A percentile compares a stretch with the other conserved stretches of the same genome.
Conservation (phyloP, 2,797 vertebrate genomes). For the Sitta carolinensis region DNA sequence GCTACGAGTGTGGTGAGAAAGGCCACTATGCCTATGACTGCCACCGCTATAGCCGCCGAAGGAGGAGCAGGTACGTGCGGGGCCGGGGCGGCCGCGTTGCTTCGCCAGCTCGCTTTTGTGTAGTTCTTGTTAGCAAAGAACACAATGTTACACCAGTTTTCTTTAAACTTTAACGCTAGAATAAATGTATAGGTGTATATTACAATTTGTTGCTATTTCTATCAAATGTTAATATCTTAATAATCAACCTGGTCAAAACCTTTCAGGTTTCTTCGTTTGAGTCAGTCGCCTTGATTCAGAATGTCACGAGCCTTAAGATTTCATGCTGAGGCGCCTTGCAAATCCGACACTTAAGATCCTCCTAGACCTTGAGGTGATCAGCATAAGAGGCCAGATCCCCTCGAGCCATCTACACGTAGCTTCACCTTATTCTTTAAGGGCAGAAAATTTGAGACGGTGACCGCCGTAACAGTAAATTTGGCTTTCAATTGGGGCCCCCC, state of each 20-base stretch:
- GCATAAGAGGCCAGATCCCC: constrained; percentile 90
- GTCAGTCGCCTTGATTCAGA: constrained; percentile 90
- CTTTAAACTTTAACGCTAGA: background rate
- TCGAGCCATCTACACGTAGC: constrained; percentile 90
- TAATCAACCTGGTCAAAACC: constrained; percentile 91
- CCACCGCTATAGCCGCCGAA: constrained; percentile 83
- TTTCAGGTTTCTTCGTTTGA: constrained; percentile 95
- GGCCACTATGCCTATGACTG: constrained; percentile 91
- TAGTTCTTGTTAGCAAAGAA: constrained; percentile 75
- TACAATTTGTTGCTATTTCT: background rate
- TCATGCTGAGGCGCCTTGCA: constrained; percentile 91
- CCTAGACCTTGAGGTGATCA: constrained; percentile 91
- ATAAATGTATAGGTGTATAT: constrained; percentile 45
- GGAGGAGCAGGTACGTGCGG: constrained; percentile 83
- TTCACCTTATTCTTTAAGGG: constrained; percentile 88
- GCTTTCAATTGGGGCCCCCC: constrained; percentile 87
- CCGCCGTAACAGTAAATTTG: constrained; percentile 88
- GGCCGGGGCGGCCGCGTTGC: constrained; percentile 8
- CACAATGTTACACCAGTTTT: constrained; percentile 43
- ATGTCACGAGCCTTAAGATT: constrained; percentile 92
- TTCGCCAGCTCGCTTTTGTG: constrained; percentile 46
- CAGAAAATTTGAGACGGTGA: constrained; percentile 88
- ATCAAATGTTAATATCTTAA: constrained; percentile 71
- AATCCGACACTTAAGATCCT: constrained; percentile 90
- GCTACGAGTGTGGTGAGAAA: constrained; percentile 90